Conservation (phyloP, 2,797 vertebrate species). For the Acipenser ruthenus region DNA sequence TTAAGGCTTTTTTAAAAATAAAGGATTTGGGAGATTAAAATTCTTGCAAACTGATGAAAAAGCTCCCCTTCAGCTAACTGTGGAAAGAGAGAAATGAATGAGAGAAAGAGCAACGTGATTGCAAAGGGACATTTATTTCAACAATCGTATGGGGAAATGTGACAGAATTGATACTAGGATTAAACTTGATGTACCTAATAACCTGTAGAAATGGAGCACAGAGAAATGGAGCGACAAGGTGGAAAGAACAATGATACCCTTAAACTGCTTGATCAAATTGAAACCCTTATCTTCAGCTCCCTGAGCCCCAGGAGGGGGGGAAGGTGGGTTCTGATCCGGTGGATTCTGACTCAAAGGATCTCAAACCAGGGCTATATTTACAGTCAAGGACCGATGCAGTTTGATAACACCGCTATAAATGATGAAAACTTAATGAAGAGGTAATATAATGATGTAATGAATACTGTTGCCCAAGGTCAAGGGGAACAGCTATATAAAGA, state of each 20-base stretch:
- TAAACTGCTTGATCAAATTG: constrained; percentile 17
- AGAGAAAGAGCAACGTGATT: no score
- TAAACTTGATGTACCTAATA: neutral
- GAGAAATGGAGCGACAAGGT: neutral
- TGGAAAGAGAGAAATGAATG: no score
- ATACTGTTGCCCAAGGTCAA: constrained; percentile 72
- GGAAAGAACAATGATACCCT: neutral
- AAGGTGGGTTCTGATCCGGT: neutral
- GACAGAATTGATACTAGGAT: neutral
- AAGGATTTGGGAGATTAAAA: no score
- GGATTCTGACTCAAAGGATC: neutral
- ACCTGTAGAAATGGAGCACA: neutral
- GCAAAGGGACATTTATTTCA: no score
- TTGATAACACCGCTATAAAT: constrained; percentile 60
- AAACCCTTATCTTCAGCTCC: constrained; percentile 23
- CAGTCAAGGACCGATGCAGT: constrained; percentile 43
- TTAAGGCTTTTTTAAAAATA: no score
- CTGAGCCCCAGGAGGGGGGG: constrained; percentile 18
- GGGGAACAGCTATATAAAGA: constrained; percentile 27
- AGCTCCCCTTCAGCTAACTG: no score
- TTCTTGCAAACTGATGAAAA: no score
- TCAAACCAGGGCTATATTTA: constrained; percentile 26
- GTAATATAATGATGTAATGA: constrained; percentile 80
- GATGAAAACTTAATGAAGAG: constrained; percentile 82
- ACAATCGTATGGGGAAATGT: neutral